These are phyloP conservation scores for Adelognathus sp. DNA, from an alignment of 2,888 invertebrate genomes.

Conservation along the genomic window DNA sequence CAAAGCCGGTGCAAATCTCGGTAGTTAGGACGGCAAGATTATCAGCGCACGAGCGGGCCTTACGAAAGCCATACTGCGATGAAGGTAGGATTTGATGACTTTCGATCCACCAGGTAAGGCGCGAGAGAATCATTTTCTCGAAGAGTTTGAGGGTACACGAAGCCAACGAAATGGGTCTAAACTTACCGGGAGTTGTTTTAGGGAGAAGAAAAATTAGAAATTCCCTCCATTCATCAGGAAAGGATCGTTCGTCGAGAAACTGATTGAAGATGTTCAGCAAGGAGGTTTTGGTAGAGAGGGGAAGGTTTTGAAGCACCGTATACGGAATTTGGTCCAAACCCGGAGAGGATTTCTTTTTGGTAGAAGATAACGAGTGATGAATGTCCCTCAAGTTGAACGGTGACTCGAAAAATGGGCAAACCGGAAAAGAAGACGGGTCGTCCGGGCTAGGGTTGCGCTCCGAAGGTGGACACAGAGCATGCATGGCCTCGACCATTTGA, in stretches of 20 bases:
- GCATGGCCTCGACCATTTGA: not conserved
- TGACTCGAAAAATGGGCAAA: not conserved
- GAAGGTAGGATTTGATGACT: not conserved
- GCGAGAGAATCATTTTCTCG: not conserved
- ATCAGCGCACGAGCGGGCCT: constrained; percentile 23
- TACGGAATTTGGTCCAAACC: not conserved
- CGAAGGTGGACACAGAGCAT: not conserved
- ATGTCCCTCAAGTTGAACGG: not conserved
- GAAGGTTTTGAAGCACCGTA: not conserved
- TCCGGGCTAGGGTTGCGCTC: too few species aligned
- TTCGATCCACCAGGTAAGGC: constrained; percentile 21
- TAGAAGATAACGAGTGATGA: too few species aligned
- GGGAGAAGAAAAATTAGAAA: constrained; percentile 7
- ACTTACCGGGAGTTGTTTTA: not conserved
- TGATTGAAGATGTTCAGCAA: constrained; percentile 6
- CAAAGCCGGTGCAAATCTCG: constrained; percentile 1
- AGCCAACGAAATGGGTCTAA: constrained; percentile 28
- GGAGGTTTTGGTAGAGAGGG: not conserved
- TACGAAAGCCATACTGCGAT: constrained; percentile 26
- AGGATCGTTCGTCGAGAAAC: not conserved
- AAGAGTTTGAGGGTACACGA: constrained; percentile 5
- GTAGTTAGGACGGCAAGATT: constrained; percentile 15
- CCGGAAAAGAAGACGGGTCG: not conserved
- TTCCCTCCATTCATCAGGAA: constrained; percentile 19
- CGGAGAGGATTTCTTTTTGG: not conserved